Percentiles rank a stretch among this genome's conserved stretches.
phyloP scores from a whole-genome alignment of 2,797 vertebrate genomes.

The Centroberyx gerrardi region DNA sequence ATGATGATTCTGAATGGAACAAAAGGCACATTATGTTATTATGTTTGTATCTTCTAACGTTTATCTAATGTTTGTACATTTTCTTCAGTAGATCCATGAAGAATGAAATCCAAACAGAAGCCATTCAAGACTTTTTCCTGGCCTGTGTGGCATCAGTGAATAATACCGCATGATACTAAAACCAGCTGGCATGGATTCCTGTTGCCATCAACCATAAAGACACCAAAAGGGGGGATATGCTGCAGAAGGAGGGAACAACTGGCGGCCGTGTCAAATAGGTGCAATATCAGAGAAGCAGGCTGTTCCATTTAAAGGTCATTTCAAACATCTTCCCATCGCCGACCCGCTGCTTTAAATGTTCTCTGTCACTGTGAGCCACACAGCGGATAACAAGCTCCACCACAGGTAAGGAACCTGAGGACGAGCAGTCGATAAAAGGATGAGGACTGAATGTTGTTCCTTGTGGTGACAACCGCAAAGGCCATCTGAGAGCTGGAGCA shows the following conservation, averaged over 20 bases:
- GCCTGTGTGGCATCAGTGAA: not conserved
- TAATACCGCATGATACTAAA: not conserved
- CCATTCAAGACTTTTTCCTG: not conserved
- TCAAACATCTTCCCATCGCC: conserved; percentile 27
- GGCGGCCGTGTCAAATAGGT: conserved; percentile 11
- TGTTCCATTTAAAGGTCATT: conserved; percentile 41
- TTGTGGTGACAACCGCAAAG: conserved; percentile 23
- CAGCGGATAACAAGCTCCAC: conserved; percentile 19
- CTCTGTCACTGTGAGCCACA: conserved; percentile 21
- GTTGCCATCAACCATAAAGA: not conserved
- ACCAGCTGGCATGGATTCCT: not conserved
- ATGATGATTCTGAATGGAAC: too few relatives aligned
- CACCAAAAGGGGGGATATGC: not conserved
- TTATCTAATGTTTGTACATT: not conserved
- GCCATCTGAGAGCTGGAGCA: not conserved
- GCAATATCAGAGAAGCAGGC: not conserved
- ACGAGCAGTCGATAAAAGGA: not conserved
- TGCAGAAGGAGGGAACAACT: conserved; percentile 5
- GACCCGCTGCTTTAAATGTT: conserved; percentile 7
- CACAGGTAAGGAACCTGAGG: not conserved
- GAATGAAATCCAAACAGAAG: not conserved
- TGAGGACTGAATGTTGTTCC: not conserved
- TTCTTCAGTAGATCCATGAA: not conserved
- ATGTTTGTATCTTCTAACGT: too few relatives aligned
- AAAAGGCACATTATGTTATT: too few relatives aligned